phyloP scores from a whole-genome alignment of 2,113 vertebrate species.

The Equus quagga region DNA sequence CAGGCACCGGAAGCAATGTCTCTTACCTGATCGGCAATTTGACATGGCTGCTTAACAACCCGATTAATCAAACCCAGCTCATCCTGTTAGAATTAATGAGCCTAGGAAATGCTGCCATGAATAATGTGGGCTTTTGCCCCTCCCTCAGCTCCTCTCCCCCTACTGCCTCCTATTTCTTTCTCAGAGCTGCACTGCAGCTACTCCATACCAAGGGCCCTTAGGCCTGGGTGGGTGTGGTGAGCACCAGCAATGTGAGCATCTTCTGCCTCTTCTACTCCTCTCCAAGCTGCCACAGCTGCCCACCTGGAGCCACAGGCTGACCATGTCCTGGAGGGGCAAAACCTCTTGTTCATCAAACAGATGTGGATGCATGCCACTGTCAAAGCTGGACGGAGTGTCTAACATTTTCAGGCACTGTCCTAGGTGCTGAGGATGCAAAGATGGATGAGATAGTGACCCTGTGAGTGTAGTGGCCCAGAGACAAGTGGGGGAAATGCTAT shows the following conservation, averaged over 20 bases:
- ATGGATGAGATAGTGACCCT: not conserved
- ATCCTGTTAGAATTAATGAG: constrained; percentile 78
- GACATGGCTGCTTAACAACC: constrained; percentile 80
- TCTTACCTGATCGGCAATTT: constrained; percentile 75
- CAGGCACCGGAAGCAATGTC: constrained; percentile 65
- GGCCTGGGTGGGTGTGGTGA: not conserved
- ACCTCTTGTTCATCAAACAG: not conserved
- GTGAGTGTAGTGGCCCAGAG: not conserved
- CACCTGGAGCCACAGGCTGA: not conserved
- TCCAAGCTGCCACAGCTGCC: not conserved
- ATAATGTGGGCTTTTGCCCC: constrained; percentile 50
- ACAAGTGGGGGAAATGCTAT: not conserved
- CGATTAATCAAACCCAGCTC: constrained; percentile 77
- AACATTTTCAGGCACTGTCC: not conserved
- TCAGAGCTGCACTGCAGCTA: not conserved
- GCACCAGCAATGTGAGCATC: not conserved
- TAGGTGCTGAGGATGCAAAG: not conserved
- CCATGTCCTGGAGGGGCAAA: not conserved
- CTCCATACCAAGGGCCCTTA: not conserved
- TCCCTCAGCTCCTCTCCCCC: not conserved
- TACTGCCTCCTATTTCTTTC: not conserved
- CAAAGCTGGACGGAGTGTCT: not conserved
- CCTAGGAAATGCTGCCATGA: constrained; percentile 64
- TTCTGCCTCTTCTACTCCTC: not conserved
- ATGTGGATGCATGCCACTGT: not conserved